Percentiles rank a stretch among this genome's conserved stretches.
Conservation (phyloP, 2,888 invertebrate genomes). For the Aleiodes testaceus region DNA sequence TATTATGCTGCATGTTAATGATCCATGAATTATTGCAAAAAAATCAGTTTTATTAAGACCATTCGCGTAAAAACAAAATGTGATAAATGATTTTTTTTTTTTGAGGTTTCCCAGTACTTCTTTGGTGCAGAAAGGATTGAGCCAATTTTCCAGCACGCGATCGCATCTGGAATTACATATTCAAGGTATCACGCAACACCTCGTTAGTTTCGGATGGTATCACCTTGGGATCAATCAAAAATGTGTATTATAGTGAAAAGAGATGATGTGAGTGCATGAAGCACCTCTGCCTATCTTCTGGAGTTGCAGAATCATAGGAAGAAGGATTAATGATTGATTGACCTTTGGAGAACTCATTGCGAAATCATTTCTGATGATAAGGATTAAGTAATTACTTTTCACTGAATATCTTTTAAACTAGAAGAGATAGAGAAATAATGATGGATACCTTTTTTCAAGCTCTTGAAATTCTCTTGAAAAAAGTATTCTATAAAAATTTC, state of each 20-base stretch:
- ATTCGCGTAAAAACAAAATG: too few relatives aligned
- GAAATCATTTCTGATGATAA: too few relatives aligned
- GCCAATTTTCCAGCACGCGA: neutral
- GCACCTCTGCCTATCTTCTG: neutral
- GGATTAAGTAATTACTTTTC: too few relatives aligned
- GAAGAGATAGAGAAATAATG: neutral
- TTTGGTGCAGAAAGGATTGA: neutral
- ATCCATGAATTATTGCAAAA: too few relatives aligned
- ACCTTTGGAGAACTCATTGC: too few relatives aligned
- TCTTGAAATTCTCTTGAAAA: too few relatives aligned
- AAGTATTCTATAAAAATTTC: too few relatives aligned
- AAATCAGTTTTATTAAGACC: too few relatives aligned
- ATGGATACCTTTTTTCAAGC: too few relatives aligned
- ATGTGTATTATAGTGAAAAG: neutral
- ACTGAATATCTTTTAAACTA: neutral
- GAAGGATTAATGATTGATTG: too few relatives aligned
- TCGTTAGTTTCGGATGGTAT: slow-evolving; percentile 7
- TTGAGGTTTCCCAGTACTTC: too few relatives aligned
- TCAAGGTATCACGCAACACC: slow-evolving; percentile 9
- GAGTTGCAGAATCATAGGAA: neutral
- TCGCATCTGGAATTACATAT: neutral
- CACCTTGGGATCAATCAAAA: neutral
- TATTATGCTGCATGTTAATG: too few relatives aligned
- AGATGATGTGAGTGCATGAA: neutral
- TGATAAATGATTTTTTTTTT: neutral